phyloP scores from a whole-genome alignment of 2,888 invertebrate species.

The Ophion obscuratus region DNA sequence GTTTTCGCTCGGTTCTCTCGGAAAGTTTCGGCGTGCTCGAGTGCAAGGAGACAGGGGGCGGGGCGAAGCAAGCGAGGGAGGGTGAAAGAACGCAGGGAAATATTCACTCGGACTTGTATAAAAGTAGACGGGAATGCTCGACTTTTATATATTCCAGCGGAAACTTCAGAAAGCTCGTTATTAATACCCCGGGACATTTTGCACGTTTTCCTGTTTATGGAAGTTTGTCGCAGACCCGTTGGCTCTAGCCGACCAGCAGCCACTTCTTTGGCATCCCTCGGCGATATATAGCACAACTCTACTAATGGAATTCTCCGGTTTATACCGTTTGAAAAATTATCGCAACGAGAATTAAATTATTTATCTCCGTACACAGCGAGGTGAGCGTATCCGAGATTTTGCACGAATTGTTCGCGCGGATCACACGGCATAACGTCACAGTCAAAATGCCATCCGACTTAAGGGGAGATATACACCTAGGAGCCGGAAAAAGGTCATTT shows the following conservation, averaged over 20 bases:
- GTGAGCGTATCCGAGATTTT: no score
- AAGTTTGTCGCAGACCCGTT: constrained; percentile 56
- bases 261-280: constrained; percentile 11
- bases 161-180: constrained; percentile 64
- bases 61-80: neutral
- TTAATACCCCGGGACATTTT: constrained; percentile 53
- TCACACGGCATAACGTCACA: no score
- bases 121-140: constrained; percentile 25
- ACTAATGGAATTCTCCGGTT: constrained; percentile 55
- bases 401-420: no score
- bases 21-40: neutral
- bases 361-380: neutral
- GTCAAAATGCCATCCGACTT: no score
- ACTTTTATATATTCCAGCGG: constrained; percentile 27
- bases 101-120: constrained; percentile 21
- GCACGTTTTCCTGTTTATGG: constrained; percentile 56
- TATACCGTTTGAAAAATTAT: constrained; percentile 46
- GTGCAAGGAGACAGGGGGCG: neutral
- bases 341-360: neutral
- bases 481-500: no score
- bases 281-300: constrained; percentile 33
- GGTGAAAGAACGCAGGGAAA: constrained; percentile 33
- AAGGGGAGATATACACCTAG: no score
- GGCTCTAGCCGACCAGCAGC: constrained; percentile 28
- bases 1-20: neutral